Conservation (phyloP, 2,888 invertebrate genomes). For the Athrips mouffetella region DNA sequence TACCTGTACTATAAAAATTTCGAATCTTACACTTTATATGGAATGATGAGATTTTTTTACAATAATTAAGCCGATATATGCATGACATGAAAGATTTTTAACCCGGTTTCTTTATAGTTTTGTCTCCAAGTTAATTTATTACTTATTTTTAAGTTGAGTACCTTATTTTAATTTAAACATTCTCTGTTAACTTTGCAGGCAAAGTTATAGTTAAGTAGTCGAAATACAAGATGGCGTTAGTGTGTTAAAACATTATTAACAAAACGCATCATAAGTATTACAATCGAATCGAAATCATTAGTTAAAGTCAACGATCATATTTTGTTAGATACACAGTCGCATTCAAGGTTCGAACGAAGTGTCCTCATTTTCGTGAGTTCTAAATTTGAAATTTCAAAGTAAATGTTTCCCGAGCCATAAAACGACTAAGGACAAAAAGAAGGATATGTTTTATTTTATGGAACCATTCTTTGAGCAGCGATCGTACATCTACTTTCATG, state of each 20-base stretch:
- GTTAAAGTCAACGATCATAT: no score
- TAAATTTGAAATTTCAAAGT: no score
- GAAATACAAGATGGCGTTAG: background rate
- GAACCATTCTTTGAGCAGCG: no score
- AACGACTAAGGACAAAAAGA: no score
- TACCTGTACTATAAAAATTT: conserved; percentile 19
- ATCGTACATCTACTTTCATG: no score
- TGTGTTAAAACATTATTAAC: background rate
- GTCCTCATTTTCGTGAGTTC: no score
- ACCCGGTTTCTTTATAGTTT: background rate
- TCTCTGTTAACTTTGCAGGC: background rate
- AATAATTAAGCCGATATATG: conserved; percentile 42
- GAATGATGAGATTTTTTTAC: conserved; percentile 56
- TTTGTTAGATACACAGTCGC: no score
- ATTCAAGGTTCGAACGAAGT: no score
- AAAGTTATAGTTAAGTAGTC: background rate
- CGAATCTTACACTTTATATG: conserved; percentile 32
- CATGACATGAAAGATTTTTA: background rate
- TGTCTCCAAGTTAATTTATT: background rate
- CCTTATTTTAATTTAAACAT: background rate
- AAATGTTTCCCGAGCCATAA: no score
- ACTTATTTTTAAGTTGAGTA: background rate
- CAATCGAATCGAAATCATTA: background rate
- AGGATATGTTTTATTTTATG: no score
- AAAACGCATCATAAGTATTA: background rate